Evolutionary conservation across 2,797 vertebrate genomes (phyloP).

Genomic region (Phrynocephalus guinanensis): DNA sequence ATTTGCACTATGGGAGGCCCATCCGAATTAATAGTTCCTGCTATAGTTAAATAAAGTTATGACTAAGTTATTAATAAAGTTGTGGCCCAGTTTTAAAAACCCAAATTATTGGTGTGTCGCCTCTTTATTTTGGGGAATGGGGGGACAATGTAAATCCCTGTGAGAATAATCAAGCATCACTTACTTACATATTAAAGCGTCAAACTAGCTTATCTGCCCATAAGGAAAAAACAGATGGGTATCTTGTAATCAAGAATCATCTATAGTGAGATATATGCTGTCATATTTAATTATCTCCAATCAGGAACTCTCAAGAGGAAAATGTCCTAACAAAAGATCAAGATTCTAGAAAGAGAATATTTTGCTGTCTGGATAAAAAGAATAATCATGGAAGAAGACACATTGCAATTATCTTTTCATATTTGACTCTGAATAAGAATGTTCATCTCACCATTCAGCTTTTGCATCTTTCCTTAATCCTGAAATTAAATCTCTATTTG

Average conservation of each 20-base stretch:
- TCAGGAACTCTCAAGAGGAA: conserved; percentile 63
- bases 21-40: too few relatives aligned
- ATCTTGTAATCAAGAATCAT: conserved; percentile 69
- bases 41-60: too few relatives aligned
- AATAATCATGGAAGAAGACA: conserved; percentile 43
- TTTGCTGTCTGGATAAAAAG: conserved; percentile 27
- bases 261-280: conserved; percentile 70
- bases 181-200: conserved; percentile 70
- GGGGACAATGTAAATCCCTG: conserved; percentile 60
- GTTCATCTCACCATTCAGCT: conserved; percentile 42
- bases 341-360: conserved; percentile 11
- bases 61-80: too few relatives aligned
- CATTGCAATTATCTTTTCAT: conserved; percentile 54
- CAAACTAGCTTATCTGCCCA: conserved; percentile 65
- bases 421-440: conserved; percentile 50
- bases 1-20: too few relatives aligned
- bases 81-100: too few relatives aligned
- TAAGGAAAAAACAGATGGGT: conserved; percentile 65
- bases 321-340: conserved; percentile 34
- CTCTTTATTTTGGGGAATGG: too few relatives aligned
- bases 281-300: conserved; percentile 61
- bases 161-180: conserved; percentile 70
- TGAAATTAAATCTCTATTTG: conserved; percentile 59
- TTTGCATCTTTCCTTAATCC: conserved; percentile 44
- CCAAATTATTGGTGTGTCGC: too few relatives aligned